Base-by-base conservation (phyloP, 2,113 vertebrate species). In the Colius striatus region DNA sequence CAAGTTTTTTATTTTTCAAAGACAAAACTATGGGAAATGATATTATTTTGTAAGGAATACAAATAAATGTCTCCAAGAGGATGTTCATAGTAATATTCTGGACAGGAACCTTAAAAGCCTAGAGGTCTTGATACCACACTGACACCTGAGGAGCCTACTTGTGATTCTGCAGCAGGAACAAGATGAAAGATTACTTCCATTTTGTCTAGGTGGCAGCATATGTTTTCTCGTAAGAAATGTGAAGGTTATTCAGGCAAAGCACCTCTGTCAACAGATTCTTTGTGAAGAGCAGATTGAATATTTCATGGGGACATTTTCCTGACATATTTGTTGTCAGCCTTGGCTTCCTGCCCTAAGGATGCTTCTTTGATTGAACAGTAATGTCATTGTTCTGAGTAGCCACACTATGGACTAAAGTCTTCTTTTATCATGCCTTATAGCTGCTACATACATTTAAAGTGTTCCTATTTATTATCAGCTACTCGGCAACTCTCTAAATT, bases 211-310 rank as follows among this genome's bases (percentile, higher is more conserved):
- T 48, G 92, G 89, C 78, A 90, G 66, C 41, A 43, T 92, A 84
- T 84, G 86, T 96, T 96, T 97, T 85, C 70, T 96, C 61, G 84
- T 87, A 92, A 93, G 87, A 91, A 96, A 92, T 87, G 29, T 67
- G 72, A 94, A 96, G 74, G 75, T 97, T 96, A 94, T 73, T 90
- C 84, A 76, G 89, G 88, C 80, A 96, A 93, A 87, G 30, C 32
- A 34, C 51, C 32, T 95, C 89, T 77, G 92, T 96, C 84, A 97
- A 96, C 82, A 96, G 93, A 92, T 82, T 95, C 72, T 96, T 96
- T 95, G 84, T 93, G 92, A 96, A 90, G 74, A 95, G 90, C 93
- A 96, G 95, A 94, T 92, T 96, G 89, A 96, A 95, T 93, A 94
- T 95, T 97, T 97, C 92, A 97, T 93, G 85, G 84, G 87, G 89